Evolutionary conservation across 2,113 vertebrate species (phyloP), one percentile per base, ranked within the genome.

Genomic region (Geococcyx californianus): DNA sequence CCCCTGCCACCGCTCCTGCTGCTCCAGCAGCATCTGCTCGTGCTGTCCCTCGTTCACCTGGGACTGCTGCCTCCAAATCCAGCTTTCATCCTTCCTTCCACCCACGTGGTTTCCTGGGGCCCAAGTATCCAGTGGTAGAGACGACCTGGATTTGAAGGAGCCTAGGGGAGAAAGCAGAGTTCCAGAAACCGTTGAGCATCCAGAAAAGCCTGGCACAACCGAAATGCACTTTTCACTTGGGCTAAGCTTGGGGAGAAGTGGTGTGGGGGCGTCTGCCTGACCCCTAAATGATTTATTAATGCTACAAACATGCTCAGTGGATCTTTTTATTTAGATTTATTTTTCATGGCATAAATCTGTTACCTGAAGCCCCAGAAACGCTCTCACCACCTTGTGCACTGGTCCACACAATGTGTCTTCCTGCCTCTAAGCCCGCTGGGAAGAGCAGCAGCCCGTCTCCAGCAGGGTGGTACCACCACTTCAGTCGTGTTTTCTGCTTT

Each of bases 71-170:
- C 51, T 69, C 56, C 55, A 42, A 18, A 42, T 54, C 49, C 49
- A 40, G n/a, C 15, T 25, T 75, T 23, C 21, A 2, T 38, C 34
- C n/a, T 25, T 83, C 34, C 68, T 19, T 80, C 31, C n/a, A 47
- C 14, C 19, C 23, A 20, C 18, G 1, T 0, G 0, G 19, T 42
- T 66, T 40, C 17, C 34, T 26, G n/a, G 15, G 24, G 31, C 8
- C 33, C n/a, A 31, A 33, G 19, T 13, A 40, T 14, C 58, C 8
- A 10, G 24, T 34, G 64, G 36, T 36, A 28, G 42, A 19, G 11
- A 33, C 49, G 25, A 68, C 19, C 16, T n/a, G 31, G 38, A 15
- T 70, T 44, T 70, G 29, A 52, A 55, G 34, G 49, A 40, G 28
- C 24, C 44, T 10, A 3, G 49, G 9, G 24, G 6, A 34, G 42